Evolutionary conservation across 2,888 invertebrate genomes (phyloP).

Genomic region (Drosophila mettleri): DNA sequence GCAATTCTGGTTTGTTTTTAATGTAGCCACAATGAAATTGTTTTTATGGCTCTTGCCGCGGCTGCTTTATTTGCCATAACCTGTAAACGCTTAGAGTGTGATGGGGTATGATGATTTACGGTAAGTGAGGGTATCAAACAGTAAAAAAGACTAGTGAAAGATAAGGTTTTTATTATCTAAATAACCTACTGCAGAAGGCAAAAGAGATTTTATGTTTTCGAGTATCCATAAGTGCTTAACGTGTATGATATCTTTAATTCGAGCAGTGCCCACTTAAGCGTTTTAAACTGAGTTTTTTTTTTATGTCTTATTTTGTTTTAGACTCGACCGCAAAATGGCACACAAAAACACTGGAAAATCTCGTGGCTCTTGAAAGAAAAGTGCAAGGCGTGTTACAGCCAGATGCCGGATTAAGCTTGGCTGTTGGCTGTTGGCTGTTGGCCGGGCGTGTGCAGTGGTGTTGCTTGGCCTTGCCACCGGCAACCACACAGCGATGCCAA

Average conservation of each 20-base stretch:
- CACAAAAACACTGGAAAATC: conserved; percentile 64
- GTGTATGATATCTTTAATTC: not conserved
- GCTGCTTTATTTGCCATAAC: conserved; percentile 1
- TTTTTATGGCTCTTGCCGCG: conserved; percentile 46
- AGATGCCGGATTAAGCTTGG: conserved; percentile 21
- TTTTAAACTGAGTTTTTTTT: not conserved
- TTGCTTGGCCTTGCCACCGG: conserved; percentile 69
- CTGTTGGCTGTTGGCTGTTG: conserved; percentile 7
- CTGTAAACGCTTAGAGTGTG: not conserved
- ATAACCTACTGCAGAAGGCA: not conserved
- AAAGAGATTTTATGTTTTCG: too few species aligned
- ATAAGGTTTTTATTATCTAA: too few species aligned
- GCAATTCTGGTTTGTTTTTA: conserved; percentile 67
- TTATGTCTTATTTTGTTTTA: conserved; percentile 50
- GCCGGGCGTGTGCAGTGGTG: conserved; percentile 3
- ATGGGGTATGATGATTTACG: not conserved
- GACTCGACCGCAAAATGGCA: conserved; percentile 66
- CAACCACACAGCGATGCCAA: conserved; percentile 28
- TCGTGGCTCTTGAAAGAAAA: conserved; percentile 52
- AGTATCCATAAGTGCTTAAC: too few species aligned
- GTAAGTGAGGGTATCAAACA: not conserved
- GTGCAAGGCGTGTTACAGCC: conserved; percentile 56
- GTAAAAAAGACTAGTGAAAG: not conserved
- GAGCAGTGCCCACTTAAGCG: not conserved
- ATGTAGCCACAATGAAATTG: conserved; percentile 61